Evolutionary conservation across 2,888 invertebrate species (phyloP), one percentile per base, ranked within the genome.

Genomic region (Aphidoletes aphidimyza): DNA sequence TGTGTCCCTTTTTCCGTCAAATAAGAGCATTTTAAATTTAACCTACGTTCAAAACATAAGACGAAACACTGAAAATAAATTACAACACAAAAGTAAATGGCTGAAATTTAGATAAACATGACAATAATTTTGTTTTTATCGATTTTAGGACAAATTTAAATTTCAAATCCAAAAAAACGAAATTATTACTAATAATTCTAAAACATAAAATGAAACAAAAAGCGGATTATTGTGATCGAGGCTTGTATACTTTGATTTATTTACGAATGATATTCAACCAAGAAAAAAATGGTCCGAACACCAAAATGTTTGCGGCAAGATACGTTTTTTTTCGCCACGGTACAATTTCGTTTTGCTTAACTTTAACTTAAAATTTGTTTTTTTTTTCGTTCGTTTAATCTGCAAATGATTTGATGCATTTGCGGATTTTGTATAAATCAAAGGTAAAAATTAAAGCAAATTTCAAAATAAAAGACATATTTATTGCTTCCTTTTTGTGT

Each of bases 61-160:
- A 26, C 26, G 30, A 8, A 69, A 69, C 14, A 42, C 6, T 42
- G 42, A 42, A 42, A 42, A 14, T 42, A n/a, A n/a, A n/a, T n/a
- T n/a, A 47, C 17, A 5, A 47, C 2, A 47, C 2, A 2, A 11
- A 26, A 69, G 30, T 30, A 69, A 30, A 69, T 34, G 69, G 69
- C 69, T 69, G 69, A 69, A 69, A 69, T 69, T 30, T 69, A 69
- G 69, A 69, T 69, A 69, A 69, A 69, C 69, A 30, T 69, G 69
- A 69, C 69, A 69, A 69, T 69, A 69, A 69, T 69, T 69, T 69
- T 69, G 69, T 69, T 69, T 69, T 69, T 69, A 69, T 69, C 69
- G 69, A 69, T 69, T 69, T 69, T 69, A 69, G 69, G 69, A 14
- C 69, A 69, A 69, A 69, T 69, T 69, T 14, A 69, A 69, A 69